Evolutionary conservation across 2,113 vertebrate genomes (phyloP).

Genomic region (Sylvilagus bachmani): DNA sequence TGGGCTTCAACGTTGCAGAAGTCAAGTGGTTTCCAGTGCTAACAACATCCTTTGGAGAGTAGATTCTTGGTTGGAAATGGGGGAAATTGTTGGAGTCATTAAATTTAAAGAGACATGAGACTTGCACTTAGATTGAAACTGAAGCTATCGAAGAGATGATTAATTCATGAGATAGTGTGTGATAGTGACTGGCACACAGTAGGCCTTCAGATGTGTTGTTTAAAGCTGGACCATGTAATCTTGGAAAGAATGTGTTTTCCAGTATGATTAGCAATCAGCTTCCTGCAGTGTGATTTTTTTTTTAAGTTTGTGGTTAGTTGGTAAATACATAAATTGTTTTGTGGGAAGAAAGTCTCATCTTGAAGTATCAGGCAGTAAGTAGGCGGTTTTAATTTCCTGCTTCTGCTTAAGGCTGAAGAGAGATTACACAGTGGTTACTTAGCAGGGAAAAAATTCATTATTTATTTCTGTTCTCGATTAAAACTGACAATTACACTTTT

Average conservation of each 20-base stretch:
- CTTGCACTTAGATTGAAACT: neutral
- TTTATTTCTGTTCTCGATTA: slow-evolving; percentile 40
- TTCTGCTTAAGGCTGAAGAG: slow-evolving; percentile 39
- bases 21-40: neutral
- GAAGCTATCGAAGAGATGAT: neutral
- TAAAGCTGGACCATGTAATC: slow-evolving; percentile 12
- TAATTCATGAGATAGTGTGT: neutral
- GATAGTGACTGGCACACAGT: neutral
- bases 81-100: neutral
- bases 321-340: slow-evolving; percentile 15
- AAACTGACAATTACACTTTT: slow-evolving; percentile 38
- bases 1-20: neutral
- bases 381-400: slow-evolving; percentile 36
- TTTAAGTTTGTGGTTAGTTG: neutral
- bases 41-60: neutral
- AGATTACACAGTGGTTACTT: slow-evolving; percentile 19
- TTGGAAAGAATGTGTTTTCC: neutral
- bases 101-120: neutral
- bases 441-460: neutral
- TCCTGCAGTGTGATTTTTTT: slow-evolving; percentile 5
- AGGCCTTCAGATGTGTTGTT: slow-evolving; percentile 5
- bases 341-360: neutral
- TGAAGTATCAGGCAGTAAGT: neutral
- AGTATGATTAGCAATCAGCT: slow-evolving; percentile 13
- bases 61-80: neutral